Evolutionary conservation across 2,797 vertebrate genomes (phyloP).

Genomic region (Typhlichthys eigenmanni): DNA sequence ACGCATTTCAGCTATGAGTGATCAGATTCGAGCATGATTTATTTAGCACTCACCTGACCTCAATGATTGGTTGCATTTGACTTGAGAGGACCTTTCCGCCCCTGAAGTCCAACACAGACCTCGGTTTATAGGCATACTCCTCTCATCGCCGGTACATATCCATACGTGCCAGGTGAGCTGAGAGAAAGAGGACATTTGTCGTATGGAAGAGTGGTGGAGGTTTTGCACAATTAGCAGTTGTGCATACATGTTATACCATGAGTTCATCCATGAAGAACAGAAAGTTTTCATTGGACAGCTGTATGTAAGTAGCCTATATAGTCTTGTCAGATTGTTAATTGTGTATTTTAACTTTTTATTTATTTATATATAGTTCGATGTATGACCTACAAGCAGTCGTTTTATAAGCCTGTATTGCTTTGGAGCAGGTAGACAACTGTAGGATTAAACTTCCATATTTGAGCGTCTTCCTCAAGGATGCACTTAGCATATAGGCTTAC

Average conservation of each 20-base stretch:
- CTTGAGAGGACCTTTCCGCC: neutral
- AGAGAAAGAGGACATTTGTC: neutral
- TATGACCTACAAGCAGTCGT: too few species aligned
- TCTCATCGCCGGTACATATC: too few species aligned
- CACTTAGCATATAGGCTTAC: too few species aligned
- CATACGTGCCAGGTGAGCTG: neutral
- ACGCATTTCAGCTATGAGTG: slow-evolving; percentile 10
- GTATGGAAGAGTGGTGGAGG: neutral
- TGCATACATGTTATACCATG: slow-evolving; percentile 39
- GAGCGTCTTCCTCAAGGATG: too few species aligned
- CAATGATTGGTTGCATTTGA: slow-evolving; percentile 20
- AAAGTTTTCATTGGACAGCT: slow-evolving; percentile 67
- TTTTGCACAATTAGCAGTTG: neutral
- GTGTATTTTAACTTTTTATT: too few species aligned
- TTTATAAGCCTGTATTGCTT: too few species aligned
- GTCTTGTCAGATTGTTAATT: too few species aligned
- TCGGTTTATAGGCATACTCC: neutral
- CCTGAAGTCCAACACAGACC: slow-evolving; percentile 16
- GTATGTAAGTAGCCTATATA: slow-evolving; percentile 58
- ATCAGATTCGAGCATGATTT: neutral
- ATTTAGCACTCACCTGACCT: neutral
- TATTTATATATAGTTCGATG: too few species aligned
- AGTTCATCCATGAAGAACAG: slow-evolving; percentile 45
- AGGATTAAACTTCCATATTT: too few species aligned
- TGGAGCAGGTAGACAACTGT: too few species aligned